A percentile compares a stretch with the other conserved stretches of the same genome.
Evolutionary conservation across 2,888 invertebrate species (phyloP).

Genomic region (Meandrusa payeni): DNA sequence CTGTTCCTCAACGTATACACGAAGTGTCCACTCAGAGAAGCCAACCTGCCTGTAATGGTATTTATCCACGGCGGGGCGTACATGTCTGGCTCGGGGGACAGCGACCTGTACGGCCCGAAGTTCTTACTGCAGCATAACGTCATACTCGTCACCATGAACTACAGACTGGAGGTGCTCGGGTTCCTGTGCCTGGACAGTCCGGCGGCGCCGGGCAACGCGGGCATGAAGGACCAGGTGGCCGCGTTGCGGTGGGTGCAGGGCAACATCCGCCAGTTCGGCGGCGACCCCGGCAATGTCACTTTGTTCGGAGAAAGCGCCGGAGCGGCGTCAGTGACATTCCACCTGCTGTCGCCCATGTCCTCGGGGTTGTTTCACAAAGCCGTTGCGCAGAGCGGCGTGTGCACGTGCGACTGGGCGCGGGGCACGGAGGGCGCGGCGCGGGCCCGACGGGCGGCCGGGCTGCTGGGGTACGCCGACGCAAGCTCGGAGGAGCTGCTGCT

Average conservation of each 20-base stretch:
- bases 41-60: constrained; percentile 53
- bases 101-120: constrained; percentile 46
- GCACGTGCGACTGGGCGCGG: constrained; percentile 36
- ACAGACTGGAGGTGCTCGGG: constrained; percentile 52
- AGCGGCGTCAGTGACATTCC: constrained; percentile 47
- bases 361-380: constrained; percentile 50
- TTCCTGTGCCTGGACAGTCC: constrained; percentile 45
- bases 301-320: constrained; percentile 58
- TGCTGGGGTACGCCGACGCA: constrained; percentile 34
- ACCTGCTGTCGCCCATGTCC: constrained; percentile 53
- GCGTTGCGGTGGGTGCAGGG: constrained; percentile 46
- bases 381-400: constrained; percentile 50
- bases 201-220: constrained; percentile 55
- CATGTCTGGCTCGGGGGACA: constrained; percentile 45
- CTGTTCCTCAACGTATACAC: constrained; percentile 52
- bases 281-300: constrained; percentile 46
- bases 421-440: constrained; percentile 30
- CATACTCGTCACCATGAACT: constrained; percentile 58
- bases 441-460: constrained; percentile 35
- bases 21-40: constrained; percentile 30
- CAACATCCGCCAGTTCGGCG: constrained; percentile 47
- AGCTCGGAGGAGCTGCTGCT: constrained; percentile 32
- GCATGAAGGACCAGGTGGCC: constrained; percentile 51
- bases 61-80: constrained; percentile 59
- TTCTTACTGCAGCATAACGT: constrained; percentile 53